A percentile compares a stretch with the other conserved stretches of the same genome.
These are phyloP conservation scores for Polypterus bichir DNA, from an alignment of 2,113 vertebrate genomes.

Conservation along the genomic window DNA sequence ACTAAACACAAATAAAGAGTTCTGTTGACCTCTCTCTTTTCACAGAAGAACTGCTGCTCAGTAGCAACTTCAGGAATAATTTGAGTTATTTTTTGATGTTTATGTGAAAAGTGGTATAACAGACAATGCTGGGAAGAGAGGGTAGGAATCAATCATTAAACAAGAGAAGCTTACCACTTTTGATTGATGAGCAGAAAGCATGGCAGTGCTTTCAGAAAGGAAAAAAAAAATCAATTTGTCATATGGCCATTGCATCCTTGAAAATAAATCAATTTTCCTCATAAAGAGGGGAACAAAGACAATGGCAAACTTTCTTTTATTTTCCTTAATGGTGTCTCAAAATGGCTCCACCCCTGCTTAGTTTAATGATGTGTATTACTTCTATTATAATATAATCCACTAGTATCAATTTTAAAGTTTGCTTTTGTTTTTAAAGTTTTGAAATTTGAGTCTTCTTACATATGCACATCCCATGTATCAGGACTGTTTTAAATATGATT, in stretches of 20 bases:
- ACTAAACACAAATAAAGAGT: constrained; percentile 6
- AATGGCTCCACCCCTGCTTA: constrained; percentile 15
- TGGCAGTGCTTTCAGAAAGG: constrained; percentile 11
- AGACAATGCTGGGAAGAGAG: not conserved
- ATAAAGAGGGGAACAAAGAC: constrained; percentile 7
- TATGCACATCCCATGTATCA: too few relatives aligned
- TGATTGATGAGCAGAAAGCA: constrained; percentile 17
- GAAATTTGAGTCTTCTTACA: too few relatives aligned
- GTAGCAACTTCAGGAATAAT: not conserved
- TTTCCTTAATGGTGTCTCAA: constrained; percentile 15
- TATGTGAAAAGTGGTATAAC: constrained; percentile 3
- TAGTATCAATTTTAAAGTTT: too few relatives aligned
- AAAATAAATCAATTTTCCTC: constrained; percentile 14
- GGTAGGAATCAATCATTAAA: constrained; percentile 11
- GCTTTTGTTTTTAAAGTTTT: too few relatives aligned
- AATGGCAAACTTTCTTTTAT: constrained; percentile 8
- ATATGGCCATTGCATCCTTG: constrained; percentile 5
- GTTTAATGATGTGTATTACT: constrained; percentile 13
- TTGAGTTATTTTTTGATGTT: constrained; percentile 1
- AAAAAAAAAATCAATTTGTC: constrained; percentile 15
- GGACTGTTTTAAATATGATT: too few relatives aligned
- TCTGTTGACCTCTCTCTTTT: constrained; percentile 3
- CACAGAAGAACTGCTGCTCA: not conserved
- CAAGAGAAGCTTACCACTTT: constrained; percentile 6
- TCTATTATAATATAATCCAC: too few relatives aligned